Percentiles rank a stretch among this genome's conserved stretches.
Conservation (phyloP, 1,140 invertebrate species). For the Aricia agestis region DNA sequence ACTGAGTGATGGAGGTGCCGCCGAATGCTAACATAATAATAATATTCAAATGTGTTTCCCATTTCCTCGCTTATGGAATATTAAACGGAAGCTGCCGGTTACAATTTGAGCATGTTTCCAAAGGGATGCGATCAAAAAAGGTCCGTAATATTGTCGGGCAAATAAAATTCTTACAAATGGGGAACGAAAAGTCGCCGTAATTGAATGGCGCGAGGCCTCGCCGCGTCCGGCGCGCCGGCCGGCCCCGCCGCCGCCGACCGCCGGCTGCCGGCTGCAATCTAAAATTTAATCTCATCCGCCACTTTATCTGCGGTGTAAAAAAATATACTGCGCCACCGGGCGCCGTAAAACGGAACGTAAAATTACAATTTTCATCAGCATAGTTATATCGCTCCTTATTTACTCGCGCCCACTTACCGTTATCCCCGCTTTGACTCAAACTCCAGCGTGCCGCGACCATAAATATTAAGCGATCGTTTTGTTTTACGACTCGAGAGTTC, state of each 20-base stretch:
- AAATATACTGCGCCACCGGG: not conserved
- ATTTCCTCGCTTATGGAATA: not conserved
- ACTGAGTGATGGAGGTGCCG: not conserved
- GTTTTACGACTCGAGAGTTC: not conserved
- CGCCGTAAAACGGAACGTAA: conserved; percentile 2
- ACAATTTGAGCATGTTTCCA: not conserved
- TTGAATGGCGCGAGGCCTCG: not conserved
- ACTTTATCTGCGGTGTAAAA: conserved; percentile 1
- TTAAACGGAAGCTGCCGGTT: not conserved
- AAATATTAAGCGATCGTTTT: not conserved
- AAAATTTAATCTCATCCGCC: conserved; percentile 3
- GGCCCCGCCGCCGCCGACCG: too few relatives aligned
- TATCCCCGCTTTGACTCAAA: not conserved
- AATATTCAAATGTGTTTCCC: conserved; percentile 1
- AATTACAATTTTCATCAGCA: conserved; percentile 1
- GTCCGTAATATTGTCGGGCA: not conserved
- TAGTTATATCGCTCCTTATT: not conserved
- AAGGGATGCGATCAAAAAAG: not conserved
- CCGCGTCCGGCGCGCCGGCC: not conserved
- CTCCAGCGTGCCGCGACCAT: not conserved
- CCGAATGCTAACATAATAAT: not conserved
- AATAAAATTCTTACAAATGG: conserved; percentile 3
- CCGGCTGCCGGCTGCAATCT: not conserved
- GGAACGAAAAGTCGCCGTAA: not conserved
- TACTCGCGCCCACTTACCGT: not conserved